A percentile compares a stretch with the other conserved stretches of the same genome.
Evolutionary conservation across 2,888 invertebrate genomes (phyloP).

Genomic region (Nomada fucata): DNA sequence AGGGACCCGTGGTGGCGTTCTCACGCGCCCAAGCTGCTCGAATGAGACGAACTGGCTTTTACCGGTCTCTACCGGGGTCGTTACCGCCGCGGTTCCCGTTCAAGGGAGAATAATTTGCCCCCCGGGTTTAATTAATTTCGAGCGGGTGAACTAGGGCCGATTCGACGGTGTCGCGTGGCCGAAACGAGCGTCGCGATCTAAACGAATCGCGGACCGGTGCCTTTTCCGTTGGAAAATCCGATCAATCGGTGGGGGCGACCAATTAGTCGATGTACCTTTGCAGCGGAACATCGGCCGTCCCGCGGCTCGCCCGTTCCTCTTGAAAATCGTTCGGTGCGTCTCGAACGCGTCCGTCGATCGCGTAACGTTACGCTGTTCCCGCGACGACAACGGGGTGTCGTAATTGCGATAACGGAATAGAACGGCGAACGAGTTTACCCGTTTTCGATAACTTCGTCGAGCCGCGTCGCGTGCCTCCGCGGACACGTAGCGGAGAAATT

Average conservation of each 20-base stretch:
- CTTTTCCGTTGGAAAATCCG: constrained; percentile 48
- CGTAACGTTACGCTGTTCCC: constrained; percentile 16
- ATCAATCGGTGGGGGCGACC: constrained; percentile 50
- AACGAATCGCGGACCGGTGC: constrained; percentile 14
- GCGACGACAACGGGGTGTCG: not conserved
- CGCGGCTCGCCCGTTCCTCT: not conserved
- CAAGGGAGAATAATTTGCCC: not conserved
- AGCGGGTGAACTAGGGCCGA: not conserved
- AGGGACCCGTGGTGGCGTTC: constrained; percentile 15
- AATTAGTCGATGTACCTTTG: constrained; percentile 48
- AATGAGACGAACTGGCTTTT: not conserved
- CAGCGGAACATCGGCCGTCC: not conserved
- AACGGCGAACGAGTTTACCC: constrained; percentile 9
- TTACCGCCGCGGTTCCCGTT: not conserved
- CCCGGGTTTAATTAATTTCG: constrained; percentile 5
- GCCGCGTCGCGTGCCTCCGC: not conserved
- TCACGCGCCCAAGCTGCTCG: not conserved
- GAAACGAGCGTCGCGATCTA: constrained; percentile 4
- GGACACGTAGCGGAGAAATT: not conserved
- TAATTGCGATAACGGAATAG: constrained; percentile 19
- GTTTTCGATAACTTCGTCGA: constrained; percentile 29
- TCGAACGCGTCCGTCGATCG: not conserved
- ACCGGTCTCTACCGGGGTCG: not conserved
- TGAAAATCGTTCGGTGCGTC: not conserved
- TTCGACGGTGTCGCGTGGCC: too few species aligned